Percentiles rank a stretch among this genome's conserved stretches.
Evolutionary conservation across 2,113 vertebrate genomes (phyloP).

Genomic region (Motacilla alba): DNA sequence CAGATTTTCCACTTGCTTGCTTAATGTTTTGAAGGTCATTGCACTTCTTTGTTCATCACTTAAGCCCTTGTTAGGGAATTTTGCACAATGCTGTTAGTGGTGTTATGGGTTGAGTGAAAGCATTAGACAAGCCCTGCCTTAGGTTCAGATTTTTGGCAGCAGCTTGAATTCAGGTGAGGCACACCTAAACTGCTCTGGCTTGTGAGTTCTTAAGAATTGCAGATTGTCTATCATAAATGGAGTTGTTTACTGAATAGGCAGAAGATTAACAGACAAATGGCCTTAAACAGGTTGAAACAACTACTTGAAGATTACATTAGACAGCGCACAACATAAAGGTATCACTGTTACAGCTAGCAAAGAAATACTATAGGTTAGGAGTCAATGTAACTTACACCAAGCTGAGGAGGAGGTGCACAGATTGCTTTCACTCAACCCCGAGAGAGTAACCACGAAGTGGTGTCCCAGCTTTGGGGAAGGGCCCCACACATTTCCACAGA

Average conservation of each 20-base stretch:
- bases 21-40: neutral
- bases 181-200: neutral
- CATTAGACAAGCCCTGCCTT: neutral
- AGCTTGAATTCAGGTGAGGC: neutral
- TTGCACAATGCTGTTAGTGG: neutral
- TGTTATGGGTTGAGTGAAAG: neutral
- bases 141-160: neutral
- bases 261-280: neutral
- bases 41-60: neutral
- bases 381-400: neutral
- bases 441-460: neutral
- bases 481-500: neutral
- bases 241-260: neutral
- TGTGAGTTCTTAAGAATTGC: fast-evolving
- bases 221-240: neutral
- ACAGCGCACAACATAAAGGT: neutral
- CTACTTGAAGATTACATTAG: neutral
- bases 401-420: neutral
- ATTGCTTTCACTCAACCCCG: fast-evolving
- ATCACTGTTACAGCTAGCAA: neutral
- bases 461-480: neutral
- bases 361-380: neutral
- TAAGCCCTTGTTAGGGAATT: neutral
- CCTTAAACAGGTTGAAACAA: neutral
- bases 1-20: neutral